A percentile compares a stretch with the other conserved stretches of the same genome.
These are phyloP conservation scores for Erythrocercus mccallii DNA, from an alignment of 2,113 vertebrate species.

Conservation along the genomic window DNA sequence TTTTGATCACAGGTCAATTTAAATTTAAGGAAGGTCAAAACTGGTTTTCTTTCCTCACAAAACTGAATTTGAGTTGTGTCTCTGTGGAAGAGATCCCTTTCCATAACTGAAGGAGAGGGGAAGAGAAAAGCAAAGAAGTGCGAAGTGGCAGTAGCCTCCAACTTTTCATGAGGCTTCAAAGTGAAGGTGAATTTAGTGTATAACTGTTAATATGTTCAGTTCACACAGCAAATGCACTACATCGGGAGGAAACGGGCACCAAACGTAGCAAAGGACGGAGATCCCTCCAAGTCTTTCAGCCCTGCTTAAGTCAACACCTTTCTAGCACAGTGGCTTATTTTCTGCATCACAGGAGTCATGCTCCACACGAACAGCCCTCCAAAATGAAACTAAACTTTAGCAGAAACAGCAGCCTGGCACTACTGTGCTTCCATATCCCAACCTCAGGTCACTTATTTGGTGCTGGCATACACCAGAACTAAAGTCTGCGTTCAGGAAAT, in stretches of 20 bases:
- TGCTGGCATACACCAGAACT: rapidly evolving
- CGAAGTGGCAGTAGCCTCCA: background rate
- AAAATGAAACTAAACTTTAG: background rate
- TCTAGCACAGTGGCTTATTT: background rate
- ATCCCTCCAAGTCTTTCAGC: background rate
- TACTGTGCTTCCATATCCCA: background rate
- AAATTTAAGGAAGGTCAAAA: background rate
- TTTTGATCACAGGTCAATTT: background rate
- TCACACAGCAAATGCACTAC: background rate
- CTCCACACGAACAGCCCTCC: background rate
- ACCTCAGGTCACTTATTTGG: background rate
- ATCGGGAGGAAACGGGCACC: background rate
- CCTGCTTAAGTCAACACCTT: background rate
- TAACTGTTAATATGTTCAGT: background rate
- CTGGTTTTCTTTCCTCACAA: background rate
- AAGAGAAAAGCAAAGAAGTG: background rate
- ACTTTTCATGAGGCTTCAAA: background rate
- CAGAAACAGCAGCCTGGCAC: background rate
- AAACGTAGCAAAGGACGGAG: background rate
- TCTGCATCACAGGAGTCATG: background rate
- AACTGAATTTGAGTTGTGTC: background rate
- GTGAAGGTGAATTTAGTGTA: background rate
- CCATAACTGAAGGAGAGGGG: background rate
- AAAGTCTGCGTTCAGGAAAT: background rate
- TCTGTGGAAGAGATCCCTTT: background rate